These are phyloP conservation scores for Danionella cerebrum DNA, from an alignment of 2,113 vertebrate genomes.

Conservation along the genomic window DNA sequence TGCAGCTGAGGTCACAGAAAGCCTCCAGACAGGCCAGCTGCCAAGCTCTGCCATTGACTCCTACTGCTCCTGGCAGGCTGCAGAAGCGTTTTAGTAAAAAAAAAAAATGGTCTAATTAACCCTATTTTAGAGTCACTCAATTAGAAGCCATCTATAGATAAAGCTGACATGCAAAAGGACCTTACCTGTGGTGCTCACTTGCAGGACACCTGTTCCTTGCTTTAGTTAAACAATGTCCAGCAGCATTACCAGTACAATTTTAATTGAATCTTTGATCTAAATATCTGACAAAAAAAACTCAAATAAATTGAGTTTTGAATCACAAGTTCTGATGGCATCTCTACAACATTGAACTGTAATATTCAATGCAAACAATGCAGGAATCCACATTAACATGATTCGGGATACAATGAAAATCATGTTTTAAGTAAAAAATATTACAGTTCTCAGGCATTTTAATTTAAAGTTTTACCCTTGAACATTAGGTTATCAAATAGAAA, in stretches of 20 bases:
- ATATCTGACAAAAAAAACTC: too few species aligned
- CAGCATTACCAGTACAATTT: background rate
- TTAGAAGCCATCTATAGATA: slow-evolving; percentile 16
- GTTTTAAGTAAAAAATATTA: too few species aligned
- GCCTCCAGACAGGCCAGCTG: slow-evolving; percentile 22
- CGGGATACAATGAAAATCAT: too few species aligned
- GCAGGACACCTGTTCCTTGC: slow-evolving; percentile 11
- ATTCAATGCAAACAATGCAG: too few species aligned
- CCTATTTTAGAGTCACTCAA: background rate
- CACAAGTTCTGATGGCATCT: too few species aligned
- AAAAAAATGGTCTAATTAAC: slow-evolving; percentile 11
- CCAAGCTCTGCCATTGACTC: slow-evolving; percentile 38
- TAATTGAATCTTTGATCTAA: background rate
- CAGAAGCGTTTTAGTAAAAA: background rate
- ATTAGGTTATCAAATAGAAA: too few species aligned
- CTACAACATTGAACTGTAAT: too few species aligned
- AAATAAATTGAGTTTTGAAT: too few species aligned
- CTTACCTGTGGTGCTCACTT: slow-evolving; percentile 49
- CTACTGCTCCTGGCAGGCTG: slow-evolving; percentile 4
- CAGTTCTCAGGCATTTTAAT: too few species aligned
- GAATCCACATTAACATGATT: too few species aligned
- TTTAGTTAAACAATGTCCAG: background rate
- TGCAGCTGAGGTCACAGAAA: slow-evolving; percentile 40
- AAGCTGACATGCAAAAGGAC: slow-evolving; percentile 11
- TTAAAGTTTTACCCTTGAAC: too few species aligned